Evolutionary conservation across 2,113 vertebrate species (phyloP).

Genomic region (Labeo rohita): DNA sequence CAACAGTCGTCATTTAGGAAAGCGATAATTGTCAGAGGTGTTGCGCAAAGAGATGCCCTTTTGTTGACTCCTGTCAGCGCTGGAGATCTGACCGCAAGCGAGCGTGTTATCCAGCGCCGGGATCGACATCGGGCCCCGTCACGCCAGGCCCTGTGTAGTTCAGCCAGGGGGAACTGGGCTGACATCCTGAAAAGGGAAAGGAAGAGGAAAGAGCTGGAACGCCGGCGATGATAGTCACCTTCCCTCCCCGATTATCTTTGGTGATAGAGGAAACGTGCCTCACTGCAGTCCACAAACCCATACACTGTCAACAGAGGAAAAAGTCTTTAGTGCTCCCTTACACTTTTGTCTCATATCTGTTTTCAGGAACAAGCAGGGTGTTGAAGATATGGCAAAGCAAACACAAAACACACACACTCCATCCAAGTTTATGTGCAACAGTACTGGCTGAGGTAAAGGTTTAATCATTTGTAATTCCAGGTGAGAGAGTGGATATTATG

Average conservation of each 20-base stretch:
- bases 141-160: conserved; percentile 38
- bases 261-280: conserved; percentile 45
- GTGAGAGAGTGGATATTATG: conserved; percentile 47
- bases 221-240: conserved; percentile 41
- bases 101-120: conserved; percentile 23
- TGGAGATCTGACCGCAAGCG: conserved; percentile 55
- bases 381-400: conserved; percentile 52
- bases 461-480: conserved; percentile 54
- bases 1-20: conserved; percentile 57
- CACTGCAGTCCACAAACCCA: background rate
- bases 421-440: conserved; percentile 27
- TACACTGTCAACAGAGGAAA: conserved; percentile 19
- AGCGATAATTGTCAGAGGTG: conserved; percentile 58
- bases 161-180: conserved; percentile 46
- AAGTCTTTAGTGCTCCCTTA: conserved; percentile 6
- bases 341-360: conserved; percentile 45
- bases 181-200: conserved; percentile 41
- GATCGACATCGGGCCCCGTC: conserved; percentile 20
- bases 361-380: conserved; percentile 46
- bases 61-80: conserved; percentile 46
- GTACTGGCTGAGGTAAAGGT: conserved; percentile 29
- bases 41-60: conserved; percentile 53
- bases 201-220: conserved; percentile 49
- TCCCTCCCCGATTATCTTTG: conserved; percentile 29
- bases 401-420: conserved; percentile 28